phyloP scores from a whole-genome alignment of 2,113 vertebrate genomes.

The Halichoeres trimaculatus region DNA sequence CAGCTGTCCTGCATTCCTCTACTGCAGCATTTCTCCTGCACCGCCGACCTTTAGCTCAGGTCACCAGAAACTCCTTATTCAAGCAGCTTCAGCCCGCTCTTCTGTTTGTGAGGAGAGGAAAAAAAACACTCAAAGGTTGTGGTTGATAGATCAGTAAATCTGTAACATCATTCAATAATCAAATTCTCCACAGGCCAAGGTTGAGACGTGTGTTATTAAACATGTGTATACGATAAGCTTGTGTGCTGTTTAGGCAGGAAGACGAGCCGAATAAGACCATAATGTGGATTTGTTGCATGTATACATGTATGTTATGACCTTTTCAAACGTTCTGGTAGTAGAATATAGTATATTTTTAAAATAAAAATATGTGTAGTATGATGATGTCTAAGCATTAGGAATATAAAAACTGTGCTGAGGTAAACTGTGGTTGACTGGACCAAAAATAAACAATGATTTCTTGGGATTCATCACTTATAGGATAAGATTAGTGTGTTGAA shows the following conservation, averaged over 20 bases:
- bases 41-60: conserved; percentile 52
- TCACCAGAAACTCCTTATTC: conserved; percentile 62
- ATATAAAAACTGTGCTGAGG: too few relatives aligned
- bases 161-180: conserved; percentile 53
- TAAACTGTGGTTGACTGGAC: too few relatives aligned
- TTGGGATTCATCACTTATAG: too few relatives aligned
- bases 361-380: too few relatives aligned
- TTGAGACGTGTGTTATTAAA: conserved; percentile 25
- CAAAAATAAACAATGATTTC: too few relatives aligned
- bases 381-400: too few relatives aligned
- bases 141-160: conserved; percentile 36
- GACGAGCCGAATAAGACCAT: conserved; percentile 8
- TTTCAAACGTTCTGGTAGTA: too few relatives aligned
- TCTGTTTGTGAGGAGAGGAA: conserved; percentile 23
- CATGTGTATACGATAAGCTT: conserved; percentile 16
- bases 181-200: conserved; percentile 43
- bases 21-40: conserved; percentile 60
- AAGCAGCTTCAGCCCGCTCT: conserved; percentile 31
- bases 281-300: too few relatives aligned
- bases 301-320: too few relatives aligned
- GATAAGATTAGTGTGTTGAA: too few relatives aligned
- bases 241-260: conserved; percentile 30
- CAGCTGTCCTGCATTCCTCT: conserved; percentile 46
- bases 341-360: too few relatives aligned
- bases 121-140: conserved; percentile 28